A percentile compares a stretch with the other conserved stretches of the same genome.
Evolutionary conservation across 1,140 invertebrate species (phyloP).

Genomic region (Magallana angulata): DNA sequence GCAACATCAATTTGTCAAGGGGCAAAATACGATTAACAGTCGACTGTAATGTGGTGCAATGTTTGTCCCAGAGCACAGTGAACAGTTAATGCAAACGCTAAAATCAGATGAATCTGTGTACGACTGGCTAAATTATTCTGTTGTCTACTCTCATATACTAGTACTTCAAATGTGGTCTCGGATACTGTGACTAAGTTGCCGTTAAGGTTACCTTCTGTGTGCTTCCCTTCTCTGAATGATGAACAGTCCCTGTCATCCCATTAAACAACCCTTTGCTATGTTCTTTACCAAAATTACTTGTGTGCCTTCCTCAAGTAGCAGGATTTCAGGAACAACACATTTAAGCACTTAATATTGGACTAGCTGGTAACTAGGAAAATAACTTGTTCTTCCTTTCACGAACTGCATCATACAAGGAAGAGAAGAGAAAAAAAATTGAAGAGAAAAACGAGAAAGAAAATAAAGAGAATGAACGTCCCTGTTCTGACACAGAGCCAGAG

Average conservation of each 20-base stretch:
- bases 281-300: conserved; percentile 56
- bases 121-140: conserved; percentile 47
- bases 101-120: conserved; percentile 47
- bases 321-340: conserved; percentile 41
- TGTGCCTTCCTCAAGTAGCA: conserved; percentile 46
- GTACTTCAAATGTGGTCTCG: conserved; percentile 35
- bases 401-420: not conserved
- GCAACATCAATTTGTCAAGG: conserved; percentile 55
- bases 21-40: conserved; percentile 52
- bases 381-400: not conserved
- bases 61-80: conserved; percentile 54
- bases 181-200: conserved; percentile 40
- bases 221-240: conserved; percentile 32
- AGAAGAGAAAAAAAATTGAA: not conserved
- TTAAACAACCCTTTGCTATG: conserved; percentile 45
- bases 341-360: conserved; percentile 19
- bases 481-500: not conserved
- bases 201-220: conserved; percentile 46
- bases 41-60: conserved; percentile 48
- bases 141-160: conserved; percentile 45
- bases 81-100: conserved; percentile 53
- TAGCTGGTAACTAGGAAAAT: not conserved
- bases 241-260: conserved; percentile 49
- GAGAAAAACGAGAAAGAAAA: not conserved
- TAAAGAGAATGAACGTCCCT: not conserved